These are phyloP conservation scores for Pelochelys cantorii DNA, from an alignment of 2,797 vertebrate genomes.

Conservation along the genomic window DNA sequence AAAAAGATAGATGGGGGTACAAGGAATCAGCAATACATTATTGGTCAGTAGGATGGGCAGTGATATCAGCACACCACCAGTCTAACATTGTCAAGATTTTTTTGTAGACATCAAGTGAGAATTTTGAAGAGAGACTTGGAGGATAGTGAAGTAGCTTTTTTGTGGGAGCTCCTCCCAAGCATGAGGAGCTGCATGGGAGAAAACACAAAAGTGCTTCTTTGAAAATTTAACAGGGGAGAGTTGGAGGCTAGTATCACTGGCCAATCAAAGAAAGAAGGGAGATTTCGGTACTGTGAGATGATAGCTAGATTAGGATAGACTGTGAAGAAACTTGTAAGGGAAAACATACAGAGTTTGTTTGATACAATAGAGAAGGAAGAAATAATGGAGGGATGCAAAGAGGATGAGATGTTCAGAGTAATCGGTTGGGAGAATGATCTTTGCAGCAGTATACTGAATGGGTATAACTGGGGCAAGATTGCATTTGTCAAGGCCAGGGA, in stretches of 20 bases:
- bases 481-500: background rate
- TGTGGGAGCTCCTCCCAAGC: background rate
- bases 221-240: background rate
- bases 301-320: background rate
- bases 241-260: background rate
- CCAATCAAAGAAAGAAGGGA: background rate
- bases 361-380: background rate
- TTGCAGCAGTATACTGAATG: background rate
- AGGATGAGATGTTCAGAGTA: background rate
- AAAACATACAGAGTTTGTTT: background rate
- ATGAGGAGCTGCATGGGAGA: background rate
- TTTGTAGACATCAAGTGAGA: background rate
- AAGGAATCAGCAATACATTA: background rate
- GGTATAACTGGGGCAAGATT: background rate
- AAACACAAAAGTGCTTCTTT: background rate
- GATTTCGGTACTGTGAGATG: background rate
- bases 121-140: background rate
- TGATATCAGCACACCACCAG: background rate
- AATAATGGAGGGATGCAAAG: background rate
- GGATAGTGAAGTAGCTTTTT: background rate
- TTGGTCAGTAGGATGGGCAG: background rate
- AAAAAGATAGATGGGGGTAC: background rate
- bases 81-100: background rate
- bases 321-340: background rate
- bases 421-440: background rate